Conservation (phyloP, 2,888 invertebrate species). For the Macrosiphum euphorbiae region DNA sequence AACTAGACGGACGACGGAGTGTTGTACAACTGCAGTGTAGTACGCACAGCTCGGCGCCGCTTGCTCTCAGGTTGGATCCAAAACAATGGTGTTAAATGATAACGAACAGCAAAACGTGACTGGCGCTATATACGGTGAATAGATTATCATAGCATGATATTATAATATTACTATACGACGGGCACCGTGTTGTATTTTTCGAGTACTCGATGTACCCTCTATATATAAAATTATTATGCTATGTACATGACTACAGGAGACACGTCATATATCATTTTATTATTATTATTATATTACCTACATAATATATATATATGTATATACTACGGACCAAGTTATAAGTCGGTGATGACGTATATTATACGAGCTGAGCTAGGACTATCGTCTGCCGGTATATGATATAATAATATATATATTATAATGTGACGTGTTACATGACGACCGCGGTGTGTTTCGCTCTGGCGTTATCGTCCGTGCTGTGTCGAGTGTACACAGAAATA, state of each 20-base stretch:
- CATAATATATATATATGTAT: background rate
- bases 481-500: background rate
- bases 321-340: background rate
- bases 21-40: background rate
- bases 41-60: background rate
- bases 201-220: background rate
- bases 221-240: background rate
- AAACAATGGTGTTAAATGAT: conserved; percentile 2
- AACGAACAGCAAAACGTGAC: background rate
- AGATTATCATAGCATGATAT: background rate
- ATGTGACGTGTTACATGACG: background rate
- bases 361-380: background rate
- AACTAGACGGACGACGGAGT: background rate
- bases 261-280: background rate
- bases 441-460: background rate
- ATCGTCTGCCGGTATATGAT: background rate
- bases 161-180: background rate
- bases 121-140: background rate
- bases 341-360: background rate
- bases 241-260: background rate
- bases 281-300: background rate
- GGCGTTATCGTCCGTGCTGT: background rate
- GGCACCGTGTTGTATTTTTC: background rate
- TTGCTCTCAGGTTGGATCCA: background rate
- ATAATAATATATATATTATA: background rate